A percentile compares a stretch with the other conserved stretches of the same genome.
Conservation (phyloP, 2,797 vertebrate genomes). For the Gila robusta region DNA sequence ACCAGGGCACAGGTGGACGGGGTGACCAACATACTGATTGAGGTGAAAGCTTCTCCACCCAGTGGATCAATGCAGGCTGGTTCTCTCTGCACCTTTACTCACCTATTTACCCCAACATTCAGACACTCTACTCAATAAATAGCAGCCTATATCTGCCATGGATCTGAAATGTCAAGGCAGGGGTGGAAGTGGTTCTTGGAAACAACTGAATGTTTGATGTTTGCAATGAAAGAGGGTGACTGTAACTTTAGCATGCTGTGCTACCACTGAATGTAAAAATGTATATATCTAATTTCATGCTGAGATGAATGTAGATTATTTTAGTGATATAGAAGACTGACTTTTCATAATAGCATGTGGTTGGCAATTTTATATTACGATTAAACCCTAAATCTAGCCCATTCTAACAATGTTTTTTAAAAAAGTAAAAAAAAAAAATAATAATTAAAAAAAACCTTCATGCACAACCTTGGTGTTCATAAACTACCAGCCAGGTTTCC, state of each 20-base stretch:
- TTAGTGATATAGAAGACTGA: slow-evolving; percentile 11
- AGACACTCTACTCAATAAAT: slow-evolving; percentile 44
- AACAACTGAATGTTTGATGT: slow-evolving; percentile 33
- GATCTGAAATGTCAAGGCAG: slow-evolving; percentile 44
- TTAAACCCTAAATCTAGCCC: background rate
- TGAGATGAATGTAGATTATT: background rate
- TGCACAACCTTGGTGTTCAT: slow-evolving; percentile 15
- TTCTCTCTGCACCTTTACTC: slow-evolving; percentile 54
- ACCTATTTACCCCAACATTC: slow-evolving; percentile 56
- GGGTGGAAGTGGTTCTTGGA: slow-evolving; percentile 7
- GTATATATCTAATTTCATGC: background rate
- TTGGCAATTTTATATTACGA: background rate
- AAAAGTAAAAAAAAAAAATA: too few relatives aligned
- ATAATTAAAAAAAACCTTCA: background rate
- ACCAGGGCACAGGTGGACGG: background rate
- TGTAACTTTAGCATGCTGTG: slow-evolving; percentile 12
- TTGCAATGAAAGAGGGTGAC: slow-evolving; percentile 13
- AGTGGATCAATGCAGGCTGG: slow-evolving; percentile 38
- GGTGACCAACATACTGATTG: slow-evolving; percentile 31
- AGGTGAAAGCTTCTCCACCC: slow-evolving; percentile 51
- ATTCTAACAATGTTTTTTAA: background rate
- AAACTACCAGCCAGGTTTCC: background rate
- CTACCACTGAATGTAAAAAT: background rate
- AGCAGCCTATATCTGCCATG: slow-evolving; percentile 17
- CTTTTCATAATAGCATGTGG: background rate